Evolutionary conservation across 2,888 invertebrate genomes (phyloP), one percentile per base, ranked within the genome.

Genomic region (Chloromyia formosa): DNA sequence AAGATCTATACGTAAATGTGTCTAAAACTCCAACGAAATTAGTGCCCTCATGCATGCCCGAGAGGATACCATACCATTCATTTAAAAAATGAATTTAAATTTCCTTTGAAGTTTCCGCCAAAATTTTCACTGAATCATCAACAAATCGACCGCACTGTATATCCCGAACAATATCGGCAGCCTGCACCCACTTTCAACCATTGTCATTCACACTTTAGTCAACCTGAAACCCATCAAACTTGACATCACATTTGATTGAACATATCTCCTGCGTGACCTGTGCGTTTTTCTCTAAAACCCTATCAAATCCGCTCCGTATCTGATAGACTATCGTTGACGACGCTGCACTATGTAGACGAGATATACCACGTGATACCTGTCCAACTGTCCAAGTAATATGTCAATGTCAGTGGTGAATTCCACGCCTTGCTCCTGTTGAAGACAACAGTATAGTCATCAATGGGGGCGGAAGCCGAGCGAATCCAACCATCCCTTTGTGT

Each of bases 391-490:
- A 45, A 49, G 35, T 49, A 66, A 66, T 66, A 66, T 22, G 66
- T 66, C 49, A 66, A 45, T 45, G 22, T 49, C 66, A 66, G 45
- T 23, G 66, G 42, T 20, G 45, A 22, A 49, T 66, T 35, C 66
- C 66, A 66, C 66, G 66, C 66, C 66, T 66, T n/a, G 45, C 45
- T 66, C 66, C 45, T 66, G 66, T 66, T 20, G n/a, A 45, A 14
- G 7, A 22, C 66, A 22, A 35, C 22, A 66, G 12, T 49, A 23
- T 2, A 4, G 4, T 40, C 10, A 62, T 62, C 62, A 62, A 62
- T 62, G 66, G 23, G 45, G 66, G 27, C 27, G 27, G 12, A 49
- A 66, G 20, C 49, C 20, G 14, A 23, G 49, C 42, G 66, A 66
- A 20, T 66, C 27, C 27, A 35, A 35, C 27, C 27, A 35, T 35